Evolutionary conservation across 2,797 vertebrate species (phyloP).

Genomic region (Mus spretus): DNA sequence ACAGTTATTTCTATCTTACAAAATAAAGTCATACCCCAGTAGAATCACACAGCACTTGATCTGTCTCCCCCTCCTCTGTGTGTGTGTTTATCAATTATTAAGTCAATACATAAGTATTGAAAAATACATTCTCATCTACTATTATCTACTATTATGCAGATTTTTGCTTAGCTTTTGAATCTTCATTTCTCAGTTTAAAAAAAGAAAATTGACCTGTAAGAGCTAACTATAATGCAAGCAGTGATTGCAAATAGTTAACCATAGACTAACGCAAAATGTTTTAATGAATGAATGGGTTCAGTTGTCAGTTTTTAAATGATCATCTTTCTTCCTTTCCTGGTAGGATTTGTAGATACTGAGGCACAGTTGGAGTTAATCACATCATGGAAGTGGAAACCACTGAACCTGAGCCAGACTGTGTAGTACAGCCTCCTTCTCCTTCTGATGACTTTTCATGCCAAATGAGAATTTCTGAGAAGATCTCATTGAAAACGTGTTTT

Average conservation of each 20-base stretch:
- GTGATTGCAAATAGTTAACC: conserved; percentile 39
- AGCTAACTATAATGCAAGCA: conserved; percentile 61
- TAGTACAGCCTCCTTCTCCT: conserved; percentile 87
- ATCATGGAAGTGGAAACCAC: conserved; percentile 90
- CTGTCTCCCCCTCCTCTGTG: no score
- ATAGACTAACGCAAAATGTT: conserved; percentile 70
- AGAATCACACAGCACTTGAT: background rate
- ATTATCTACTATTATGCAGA: conserved; percentile 75
- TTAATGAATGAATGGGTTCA: conserved; percentile 65
- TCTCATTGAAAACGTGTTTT: conserved; percentile 96
- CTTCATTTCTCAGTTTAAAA: conserved; percentile 72
- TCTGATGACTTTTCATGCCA: conserved; percentile 90
- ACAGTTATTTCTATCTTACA: conserved; percentile 49
- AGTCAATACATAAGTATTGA: background rate
- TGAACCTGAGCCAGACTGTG: conserved; percentile 83
- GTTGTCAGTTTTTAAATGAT: conserved; percentile 73
- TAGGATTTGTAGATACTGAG: conserved; percentile 75
- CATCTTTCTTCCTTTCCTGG: conserved; percentile 71
- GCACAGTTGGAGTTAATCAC: conserved; percentile 69
- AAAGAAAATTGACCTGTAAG: conserved; percentile 81
- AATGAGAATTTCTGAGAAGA: conserved; percentile 93
- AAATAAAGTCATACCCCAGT: conserved; percentile 54
- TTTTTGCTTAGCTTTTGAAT: conserved; percentile 73
- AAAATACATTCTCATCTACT: conserved; percentile 72
- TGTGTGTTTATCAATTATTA: background rate